phyloP scores from a whole-genome alignment of 2,113 vertebrate species.

The Actenoides lindsayi region DNA sequence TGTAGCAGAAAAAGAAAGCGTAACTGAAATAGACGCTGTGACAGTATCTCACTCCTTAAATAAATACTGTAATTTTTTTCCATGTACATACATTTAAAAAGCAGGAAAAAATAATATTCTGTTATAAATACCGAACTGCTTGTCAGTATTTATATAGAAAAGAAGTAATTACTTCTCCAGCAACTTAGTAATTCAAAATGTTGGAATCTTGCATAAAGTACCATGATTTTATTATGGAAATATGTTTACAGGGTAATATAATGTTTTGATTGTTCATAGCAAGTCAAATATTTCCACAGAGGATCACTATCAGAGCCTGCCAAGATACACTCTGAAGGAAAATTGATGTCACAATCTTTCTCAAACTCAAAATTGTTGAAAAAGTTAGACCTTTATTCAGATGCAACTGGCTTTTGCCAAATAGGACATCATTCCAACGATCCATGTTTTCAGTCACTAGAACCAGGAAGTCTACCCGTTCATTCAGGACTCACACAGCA shows the following conservation, averaged over 20 bases:
- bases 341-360: not conserved
- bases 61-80: not conserved
- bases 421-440: not conserved
- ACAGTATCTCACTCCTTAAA: not conserved
- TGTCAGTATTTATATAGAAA: not conserved
- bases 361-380: not conserved
- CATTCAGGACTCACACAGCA: fast-evolving
- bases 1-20: not conserved
- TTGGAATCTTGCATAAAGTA: not conserved
- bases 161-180: not conserved
- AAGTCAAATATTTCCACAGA: not conserved
- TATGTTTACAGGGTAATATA: not conserved
- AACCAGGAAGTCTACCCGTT: not conserved
- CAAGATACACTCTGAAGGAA: not conserved
- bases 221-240: not conserved
- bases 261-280: not conserved
- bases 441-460: not conserved
- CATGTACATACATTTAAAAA: not conserved
- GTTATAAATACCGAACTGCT: not conserved
- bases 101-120: not conserved
- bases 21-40: not conserved
- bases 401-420: not conserved
- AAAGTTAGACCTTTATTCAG: not conserved
- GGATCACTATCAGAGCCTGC: not conserved
- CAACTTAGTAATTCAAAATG: not conserved